Evolutionary conservation across 2,888 invertebrate species (phyloP).

Genomic region (Heliconius charithonia): DNA sequence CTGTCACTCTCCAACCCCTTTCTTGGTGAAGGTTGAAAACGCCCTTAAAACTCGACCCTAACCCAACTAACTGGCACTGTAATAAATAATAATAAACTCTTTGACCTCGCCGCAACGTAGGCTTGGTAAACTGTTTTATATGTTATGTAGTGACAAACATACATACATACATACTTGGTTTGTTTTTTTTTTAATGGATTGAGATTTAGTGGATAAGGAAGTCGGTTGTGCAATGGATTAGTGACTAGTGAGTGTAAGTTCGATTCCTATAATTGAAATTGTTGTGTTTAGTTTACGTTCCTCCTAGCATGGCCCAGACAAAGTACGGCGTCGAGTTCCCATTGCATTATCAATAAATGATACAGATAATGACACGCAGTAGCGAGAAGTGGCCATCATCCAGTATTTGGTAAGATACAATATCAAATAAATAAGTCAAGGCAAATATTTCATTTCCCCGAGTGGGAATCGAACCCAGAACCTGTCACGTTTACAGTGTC

Average conservation of each 20-base stretch:
- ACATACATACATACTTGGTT: not conserved
- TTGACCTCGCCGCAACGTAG: constrained; percentile 46
- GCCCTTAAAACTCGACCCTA: constrained; percentile 27
- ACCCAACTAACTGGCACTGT: constrained; percentile 31
- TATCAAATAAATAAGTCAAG: too few species aligned
- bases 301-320: not conserved
- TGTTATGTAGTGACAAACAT: constrained; percentile 46
- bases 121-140: constrained; percentile 46
- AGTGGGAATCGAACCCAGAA: too few species aligned
- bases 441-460: too few species aligned
- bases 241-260: not conserved
- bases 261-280: not conserved
- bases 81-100: constrained; percentile 45
- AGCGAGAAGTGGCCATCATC: too few species aligned
- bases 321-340: not conserved
- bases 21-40: constrained; percentile 23
- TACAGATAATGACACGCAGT: too few species aligned
- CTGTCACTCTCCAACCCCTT: constrained; percentile 31
- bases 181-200: not conserved
- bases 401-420: too few species aligned
- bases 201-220: not conserved
- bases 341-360: not conserved
- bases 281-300: not conserved
- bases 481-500: too few species aligned
- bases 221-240: too few species aligned